phyloP scores from a whole-genome alignment of 2,797 vertebrate genomes.

The Diceros bicornis region DNA sequence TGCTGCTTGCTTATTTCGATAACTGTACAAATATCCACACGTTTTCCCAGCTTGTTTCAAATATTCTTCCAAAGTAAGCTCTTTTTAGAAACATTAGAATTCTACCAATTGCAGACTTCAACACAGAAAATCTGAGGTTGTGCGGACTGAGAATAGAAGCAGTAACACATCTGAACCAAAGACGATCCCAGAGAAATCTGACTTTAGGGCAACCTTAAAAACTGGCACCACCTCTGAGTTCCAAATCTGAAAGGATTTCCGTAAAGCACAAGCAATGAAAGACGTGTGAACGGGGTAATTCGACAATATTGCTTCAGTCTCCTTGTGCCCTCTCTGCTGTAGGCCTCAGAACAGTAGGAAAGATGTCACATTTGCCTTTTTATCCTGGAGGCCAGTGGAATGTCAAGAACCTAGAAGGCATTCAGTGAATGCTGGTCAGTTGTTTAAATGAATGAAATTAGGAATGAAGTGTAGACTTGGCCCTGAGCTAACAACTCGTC shows the following conservation, averaged over 20 bases:
- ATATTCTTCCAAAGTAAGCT: slow-evolving; percentile 36
- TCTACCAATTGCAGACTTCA: background rate
- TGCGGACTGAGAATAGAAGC: background rate
- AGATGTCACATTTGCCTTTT: background rate
- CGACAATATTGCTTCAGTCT: background rate
- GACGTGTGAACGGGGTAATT: background rate
- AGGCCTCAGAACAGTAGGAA: background rate
- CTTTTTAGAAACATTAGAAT: slow-evolving; percentile 28
- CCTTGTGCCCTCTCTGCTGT: background rate
- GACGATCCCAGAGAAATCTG: background rate
- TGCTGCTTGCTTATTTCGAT: slow-evolving; percentile 52
- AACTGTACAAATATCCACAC: background rate
- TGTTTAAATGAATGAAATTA: slow-evolving; percentile 33
- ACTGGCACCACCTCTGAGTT: background rate
- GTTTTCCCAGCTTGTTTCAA: slow-evolving; percentile 13
- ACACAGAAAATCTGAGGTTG: background rate
- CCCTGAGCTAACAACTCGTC: background rate
- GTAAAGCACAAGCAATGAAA: slow-evolving; percentile 19
- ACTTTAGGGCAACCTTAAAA: slow-evolving; percentile 6
- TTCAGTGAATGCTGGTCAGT: background rate
- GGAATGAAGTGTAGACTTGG: background rate
- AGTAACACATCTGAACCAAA: background rate
- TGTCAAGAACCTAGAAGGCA: background rate
- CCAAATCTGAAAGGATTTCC: background rate
- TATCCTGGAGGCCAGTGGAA: background rate